A percentile compares a stretch with the other conserved stretches of the same genome.
These are phyloP conservation scores for Poecilus cupreus DNA, from an alignment of 2,888 invertebrate genomes.

Conservation along the genomic window DNA sequence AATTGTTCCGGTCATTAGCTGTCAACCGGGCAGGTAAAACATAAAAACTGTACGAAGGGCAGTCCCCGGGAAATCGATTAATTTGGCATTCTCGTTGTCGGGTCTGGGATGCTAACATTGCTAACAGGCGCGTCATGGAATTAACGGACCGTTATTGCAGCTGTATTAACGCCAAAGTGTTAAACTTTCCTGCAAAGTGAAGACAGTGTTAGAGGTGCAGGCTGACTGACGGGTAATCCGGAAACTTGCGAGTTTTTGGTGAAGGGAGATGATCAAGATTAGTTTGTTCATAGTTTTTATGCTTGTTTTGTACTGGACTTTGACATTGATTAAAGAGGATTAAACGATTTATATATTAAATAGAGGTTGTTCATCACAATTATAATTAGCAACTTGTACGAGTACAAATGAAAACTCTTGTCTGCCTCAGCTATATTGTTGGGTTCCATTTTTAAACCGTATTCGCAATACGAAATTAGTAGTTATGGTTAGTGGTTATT, in stretches of 20 bases:
- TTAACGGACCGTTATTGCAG: neutral
- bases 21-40: neutral
- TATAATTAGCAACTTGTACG: no score
- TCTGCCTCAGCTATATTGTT: no score
- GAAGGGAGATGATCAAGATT: neutral
- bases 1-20: slow-evolving; percentile 16
- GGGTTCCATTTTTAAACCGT: no score
- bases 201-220: neutral
- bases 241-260: neutral
- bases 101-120: neutral
- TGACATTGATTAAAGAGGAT: slow-evolving; percentile 13
- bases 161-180: neutral
- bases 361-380: neutral
- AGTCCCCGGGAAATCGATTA: neutral
- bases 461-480: no score
- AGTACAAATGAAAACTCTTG: no score
- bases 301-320: neutral
- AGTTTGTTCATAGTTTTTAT: neutral
- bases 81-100: neutral
- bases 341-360: neutral
- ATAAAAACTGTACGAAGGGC: neutral
- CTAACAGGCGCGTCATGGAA: slow-evolving; percentile 3
- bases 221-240: neutral
- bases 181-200: neutral
- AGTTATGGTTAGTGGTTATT: no score